These are phyloP conservation scores for Machimus rusticus DNA, from an alignment of 2,888 invertebrate genomes.

Conservation along the genomic window DNA sequence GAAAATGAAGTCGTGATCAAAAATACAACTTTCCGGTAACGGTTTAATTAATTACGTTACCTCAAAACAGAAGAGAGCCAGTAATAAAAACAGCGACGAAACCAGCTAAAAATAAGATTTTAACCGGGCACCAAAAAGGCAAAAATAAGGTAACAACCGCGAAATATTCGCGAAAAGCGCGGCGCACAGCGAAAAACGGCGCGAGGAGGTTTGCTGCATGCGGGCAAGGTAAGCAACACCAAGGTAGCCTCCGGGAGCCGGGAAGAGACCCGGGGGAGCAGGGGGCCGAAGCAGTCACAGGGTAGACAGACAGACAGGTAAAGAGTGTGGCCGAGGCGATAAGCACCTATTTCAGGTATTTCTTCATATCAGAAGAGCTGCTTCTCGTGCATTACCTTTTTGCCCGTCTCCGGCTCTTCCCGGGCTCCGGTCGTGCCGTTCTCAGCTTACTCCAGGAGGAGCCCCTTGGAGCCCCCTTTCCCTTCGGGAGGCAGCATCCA, in stretches of 20 bases:
- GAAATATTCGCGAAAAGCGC: conserved; percentile 28
- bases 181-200: not conserved
- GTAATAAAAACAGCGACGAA: conserved; percentile 27
- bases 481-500: not conserved
- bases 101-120: conserved; percentile 37
- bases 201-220: conserved; percentile 48
- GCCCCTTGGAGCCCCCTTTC: not conserved
- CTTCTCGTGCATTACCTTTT: conserved; percentile 35
- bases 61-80: conserved; percentile 35
- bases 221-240: conserved; percentile 50
- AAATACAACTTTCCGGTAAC: conserved; percentile 55
- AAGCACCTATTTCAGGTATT: conserved; percentile 36
- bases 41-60: conserved; percentile 63
- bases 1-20: conserved; percentile 46
- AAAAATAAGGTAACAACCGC: not conserved
- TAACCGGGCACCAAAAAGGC: not conserved
- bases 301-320: conserved; percentile 30
- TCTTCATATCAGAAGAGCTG: conserved; percentile 32
- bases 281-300: not conserved
- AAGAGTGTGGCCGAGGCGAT: conserved; percentile 20
- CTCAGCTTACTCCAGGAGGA: conserved; percentile 24
- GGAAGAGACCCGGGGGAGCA: too few species aligned
- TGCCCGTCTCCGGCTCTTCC: not conserved
- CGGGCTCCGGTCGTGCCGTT: conserved; percentile 8
- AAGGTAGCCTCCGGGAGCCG: not conserved